Percentiles rank a stretch among this genome's conserved stretches.
phyloP scores from a whole-genome alignment of 2,113 vertebrate species.

The Nansenia antarctica region DNA sequence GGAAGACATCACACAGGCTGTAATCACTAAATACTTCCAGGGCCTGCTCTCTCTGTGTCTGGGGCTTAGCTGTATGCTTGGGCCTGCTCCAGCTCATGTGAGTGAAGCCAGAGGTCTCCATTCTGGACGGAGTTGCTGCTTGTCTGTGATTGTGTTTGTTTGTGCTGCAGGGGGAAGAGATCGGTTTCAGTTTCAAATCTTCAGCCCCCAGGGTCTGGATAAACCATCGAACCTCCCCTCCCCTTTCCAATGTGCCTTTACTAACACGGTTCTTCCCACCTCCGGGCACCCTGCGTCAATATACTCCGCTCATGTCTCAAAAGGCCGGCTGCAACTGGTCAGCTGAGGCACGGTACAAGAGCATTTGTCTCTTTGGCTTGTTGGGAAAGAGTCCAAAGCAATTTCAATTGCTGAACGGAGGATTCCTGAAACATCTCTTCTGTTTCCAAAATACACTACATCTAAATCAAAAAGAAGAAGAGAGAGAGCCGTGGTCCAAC shows the following conservation, averaged over 20 bases:
- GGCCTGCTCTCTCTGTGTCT: conserved; percentile 32
- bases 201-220: conserved; percentile 45
- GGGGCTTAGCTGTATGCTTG: conserved; percentile 28
- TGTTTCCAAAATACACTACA: conserved; percentile 71
- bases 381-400: conserved; percentile 70
- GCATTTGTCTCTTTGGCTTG: conserved; percentile 58
- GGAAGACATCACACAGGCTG: conserved; percentile 53
- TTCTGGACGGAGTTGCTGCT: conserved; percentile 56
- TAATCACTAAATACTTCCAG: conserved; percentile 68
- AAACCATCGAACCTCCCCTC: conserved; percentile 35
- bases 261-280: conserved; percentile 45
- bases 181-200: conserved; percentile 62
- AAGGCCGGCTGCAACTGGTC: conserved; percentile 42
- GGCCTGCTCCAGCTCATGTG: conserved; percentile 43
- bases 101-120: conserved; percentile 62
- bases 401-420: conserved; percentile 66
- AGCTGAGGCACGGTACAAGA: conserved; percentile 41
- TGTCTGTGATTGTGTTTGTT: conserved; percentile 70
- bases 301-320: conserved; percentile 25
- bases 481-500: conserved; percentile 56
- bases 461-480: conserved; percentile 62
- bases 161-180: conserved; percentile 57
- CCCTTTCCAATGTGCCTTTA: conserved; percentile 33
- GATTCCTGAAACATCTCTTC: conserved; percentile 68
- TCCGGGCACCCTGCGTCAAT: conserved; percentile 43